These are phyloP conservation scores for Zootermopsis nevadensis DNA, from an alignment of 2,888 invertebrate genomes.

Conservation along the genomic window DNA sequence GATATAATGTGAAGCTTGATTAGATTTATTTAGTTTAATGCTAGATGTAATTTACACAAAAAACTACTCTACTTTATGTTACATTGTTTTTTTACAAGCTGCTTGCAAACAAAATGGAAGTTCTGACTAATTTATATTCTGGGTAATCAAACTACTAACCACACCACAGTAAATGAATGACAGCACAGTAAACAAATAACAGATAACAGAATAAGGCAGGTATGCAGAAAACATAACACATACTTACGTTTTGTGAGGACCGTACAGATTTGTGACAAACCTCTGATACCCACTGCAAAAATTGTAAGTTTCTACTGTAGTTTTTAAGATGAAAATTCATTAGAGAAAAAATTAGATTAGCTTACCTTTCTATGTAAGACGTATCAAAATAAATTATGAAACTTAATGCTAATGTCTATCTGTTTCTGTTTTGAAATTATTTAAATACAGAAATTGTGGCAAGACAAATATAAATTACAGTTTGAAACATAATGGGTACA, in stretches of 20 bases:
- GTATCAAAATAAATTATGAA: neutral
- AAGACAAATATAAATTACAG: neutral
- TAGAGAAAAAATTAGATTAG: conserved; percentile 24
- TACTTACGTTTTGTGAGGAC: conserved; percentile 59
- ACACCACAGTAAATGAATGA: conserved; percentile 1
- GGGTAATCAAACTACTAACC: conserved; percentile 3
- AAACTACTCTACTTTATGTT: conserved; percentile 15
- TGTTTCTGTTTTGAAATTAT: neutral
- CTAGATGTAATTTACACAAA: neutral
- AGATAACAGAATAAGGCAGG: neutral
- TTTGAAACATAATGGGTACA: neutral
- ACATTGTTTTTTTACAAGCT: conserved; percentile 15
- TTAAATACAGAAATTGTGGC: neutral
- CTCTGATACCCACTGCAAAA: conserved; percentile 57
- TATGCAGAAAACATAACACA: conserved; percentile 23
- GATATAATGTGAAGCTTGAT: too few relatives aligned
- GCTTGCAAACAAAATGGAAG: conserved; percentile 1
- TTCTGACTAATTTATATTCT: conserved; percentile 6
- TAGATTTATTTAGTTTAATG: neutral
- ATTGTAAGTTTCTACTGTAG: conserved; percentile 44
- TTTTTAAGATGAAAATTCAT: conserved; percentile 6
- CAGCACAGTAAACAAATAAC: conserved; percentile 3
- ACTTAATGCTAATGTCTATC: neutral
- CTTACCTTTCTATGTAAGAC: conserved; percentile 41
- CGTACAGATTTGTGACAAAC: conserved; percentile 59